phyloP scores from a whole-genome alignment of 1,140 invertebrate species.

The Copidosoma floridanum region DNA sequence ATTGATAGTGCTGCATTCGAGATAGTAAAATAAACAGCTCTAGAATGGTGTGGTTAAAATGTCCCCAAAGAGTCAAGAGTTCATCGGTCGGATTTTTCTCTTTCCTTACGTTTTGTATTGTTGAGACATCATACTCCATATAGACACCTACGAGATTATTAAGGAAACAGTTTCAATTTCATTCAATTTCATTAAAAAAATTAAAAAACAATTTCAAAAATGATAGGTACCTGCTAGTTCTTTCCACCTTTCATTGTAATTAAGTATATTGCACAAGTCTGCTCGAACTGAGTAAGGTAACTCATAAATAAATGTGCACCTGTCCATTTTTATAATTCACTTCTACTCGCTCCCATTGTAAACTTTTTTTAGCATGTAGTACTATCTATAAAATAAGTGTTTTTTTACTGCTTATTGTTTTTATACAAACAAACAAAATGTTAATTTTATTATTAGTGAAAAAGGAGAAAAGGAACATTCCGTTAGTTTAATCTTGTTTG shows the following conservation, averaged over 20 bases:
- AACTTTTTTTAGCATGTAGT: too few relatives aligned
- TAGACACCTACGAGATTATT: too few relatives aligned
- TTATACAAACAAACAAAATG: too few relatives aligned
- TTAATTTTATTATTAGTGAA: too few relatives aligned
- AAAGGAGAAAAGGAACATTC: too few relatives aligned
- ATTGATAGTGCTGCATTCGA: conserved; percentile 71
- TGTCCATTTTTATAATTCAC: too few relatives aligned
- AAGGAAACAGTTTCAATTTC: neutral
- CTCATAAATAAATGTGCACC: conserved; percentile 63
- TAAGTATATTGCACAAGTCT: conserved; percentile 73
- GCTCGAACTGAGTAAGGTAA: conserved; percentile 68
- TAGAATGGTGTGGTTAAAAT: conserved; percentile 74
- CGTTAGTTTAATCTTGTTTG: too few relatives aligned
- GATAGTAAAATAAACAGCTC: conserved; percentile 74
- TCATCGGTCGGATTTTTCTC: conserved; percentile 72
- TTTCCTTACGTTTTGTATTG: conserved; percentile 57
- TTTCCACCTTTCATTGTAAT: conserved; percentile 77
- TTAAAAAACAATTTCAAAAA: too few relatives aligned
- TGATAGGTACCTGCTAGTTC: conserved; percentile 63
- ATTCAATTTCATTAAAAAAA: neutral
- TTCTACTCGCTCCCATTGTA: too few relatives aligned
- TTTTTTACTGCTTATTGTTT: too few relatives aligned
- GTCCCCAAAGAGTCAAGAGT: conserved; percentile 74
- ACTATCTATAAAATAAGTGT: too few relatives aligned
- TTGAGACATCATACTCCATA: conserved; percentile 33